These are phyloP conservation scores for Cirrhinus mrigala DNA, from an alignment of 2,797 vertebrate genomes.

Conservation along the genomic window DNA sequence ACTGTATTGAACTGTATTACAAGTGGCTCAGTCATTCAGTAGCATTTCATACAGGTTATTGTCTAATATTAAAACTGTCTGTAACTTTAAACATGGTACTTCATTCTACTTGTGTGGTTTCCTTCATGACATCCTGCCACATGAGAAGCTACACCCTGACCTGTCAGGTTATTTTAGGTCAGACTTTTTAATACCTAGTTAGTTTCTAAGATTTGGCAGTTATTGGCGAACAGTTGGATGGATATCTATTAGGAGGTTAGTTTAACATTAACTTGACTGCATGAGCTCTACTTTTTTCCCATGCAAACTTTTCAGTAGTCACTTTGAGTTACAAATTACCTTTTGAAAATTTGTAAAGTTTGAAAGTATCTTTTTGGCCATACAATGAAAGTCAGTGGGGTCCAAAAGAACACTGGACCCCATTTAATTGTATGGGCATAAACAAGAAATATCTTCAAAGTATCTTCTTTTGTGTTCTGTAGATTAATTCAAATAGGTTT, in stretches of 20 bases:
- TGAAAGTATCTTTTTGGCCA: too few species aligned
- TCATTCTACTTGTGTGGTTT: conserved; percentile 13
- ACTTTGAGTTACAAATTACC: not conserved
- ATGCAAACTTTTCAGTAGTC: not conserved
- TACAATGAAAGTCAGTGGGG: not conserved
- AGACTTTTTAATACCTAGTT: not conserved
- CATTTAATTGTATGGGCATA: not conserved
- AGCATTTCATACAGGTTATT: not conserved
- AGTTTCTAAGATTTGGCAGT: not conserved
- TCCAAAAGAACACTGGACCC: not conserved
- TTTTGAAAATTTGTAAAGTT: too few species aligned
- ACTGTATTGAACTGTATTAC: not conserved
- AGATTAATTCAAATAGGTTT: not conserved
- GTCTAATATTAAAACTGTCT: not conserved
- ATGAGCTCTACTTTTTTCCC: not conserved
- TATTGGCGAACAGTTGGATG: not conserved
- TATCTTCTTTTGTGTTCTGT: not conserved
- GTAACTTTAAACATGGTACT: not conserved
- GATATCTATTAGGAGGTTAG: not conserved
- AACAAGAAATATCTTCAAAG: not conserved
- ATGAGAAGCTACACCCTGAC: conserved; percentile 16
- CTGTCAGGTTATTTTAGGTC: conserved; percentile 11
- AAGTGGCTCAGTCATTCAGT: not conserved
- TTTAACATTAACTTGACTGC: not conserved
- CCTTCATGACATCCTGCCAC: conserved; percentile 24